Conservation (phyloP, 2,797 vertebrate genomes). For the Heterohyrax brucei region DNA sequence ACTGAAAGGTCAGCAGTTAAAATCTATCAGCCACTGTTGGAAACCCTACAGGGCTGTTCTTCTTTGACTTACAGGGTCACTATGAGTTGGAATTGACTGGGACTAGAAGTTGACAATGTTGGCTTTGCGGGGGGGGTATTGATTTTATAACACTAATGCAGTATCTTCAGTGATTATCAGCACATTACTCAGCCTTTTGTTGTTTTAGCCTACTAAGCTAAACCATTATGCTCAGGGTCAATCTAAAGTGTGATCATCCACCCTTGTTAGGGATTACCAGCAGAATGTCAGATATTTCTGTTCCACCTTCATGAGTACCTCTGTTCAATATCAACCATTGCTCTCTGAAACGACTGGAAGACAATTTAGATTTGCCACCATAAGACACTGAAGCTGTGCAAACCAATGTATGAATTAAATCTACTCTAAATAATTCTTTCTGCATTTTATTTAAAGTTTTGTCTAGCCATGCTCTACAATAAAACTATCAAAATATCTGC, state of each 20-base stretch:
- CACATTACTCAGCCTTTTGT: not conserved
- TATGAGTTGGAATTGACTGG: too few species aligned
- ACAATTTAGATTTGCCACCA: not conserved
- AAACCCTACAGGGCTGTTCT: too few species aligned
- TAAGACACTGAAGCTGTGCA: not conserved
- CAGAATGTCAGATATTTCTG: not conserved
- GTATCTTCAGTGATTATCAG: not conserved
- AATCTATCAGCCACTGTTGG: too few species aligned
- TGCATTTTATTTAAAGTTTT: not conserved
- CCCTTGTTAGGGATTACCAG: not conserved
- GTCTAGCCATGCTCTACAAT: not conserved
- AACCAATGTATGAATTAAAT: not conserved
- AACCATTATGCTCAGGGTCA: not conserved
- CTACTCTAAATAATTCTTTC: too few species aligned
- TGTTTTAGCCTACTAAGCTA: not conserved
- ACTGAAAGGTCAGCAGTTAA: too few species aligned
- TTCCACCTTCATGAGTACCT: not conserved
- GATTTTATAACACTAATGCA: not conserved
- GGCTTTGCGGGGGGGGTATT: not conserved
- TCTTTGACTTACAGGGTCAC: too few species aligned
- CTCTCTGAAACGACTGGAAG: not conserved
- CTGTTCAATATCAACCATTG: not conserved
- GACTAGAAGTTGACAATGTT: too few species aligned
- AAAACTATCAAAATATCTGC: not conserved
- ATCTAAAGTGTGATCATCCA: not conserved